Percentiles rank a stretch among this genome's conserved stretches.
These are phyloP conservation scores for Hapalemur alaotrensis DNA, from an alignment of 2,797 vertebrate species.

Conservation along the genomic window DNA sequence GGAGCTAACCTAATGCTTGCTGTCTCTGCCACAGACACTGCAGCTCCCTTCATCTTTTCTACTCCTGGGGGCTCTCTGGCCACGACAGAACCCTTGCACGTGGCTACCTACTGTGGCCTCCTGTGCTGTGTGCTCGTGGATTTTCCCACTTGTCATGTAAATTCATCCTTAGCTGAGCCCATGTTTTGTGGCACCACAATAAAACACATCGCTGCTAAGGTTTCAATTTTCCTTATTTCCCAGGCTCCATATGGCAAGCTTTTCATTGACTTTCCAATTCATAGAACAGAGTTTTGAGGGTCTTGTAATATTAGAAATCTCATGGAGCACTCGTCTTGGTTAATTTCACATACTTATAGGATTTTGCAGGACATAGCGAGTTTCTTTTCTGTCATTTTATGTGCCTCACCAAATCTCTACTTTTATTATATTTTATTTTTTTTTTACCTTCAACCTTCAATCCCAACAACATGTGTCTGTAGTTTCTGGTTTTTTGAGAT, in stretches of 20 bases:
- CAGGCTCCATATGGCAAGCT: not conserved
- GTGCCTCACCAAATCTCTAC: not conserved
- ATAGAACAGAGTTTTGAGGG: not conserved
- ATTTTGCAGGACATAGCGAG: not conserved
- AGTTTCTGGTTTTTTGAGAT: not conserved
- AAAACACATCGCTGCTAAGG: not conserved
- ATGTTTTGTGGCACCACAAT: not conserved
- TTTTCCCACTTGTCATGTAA: not conserved
- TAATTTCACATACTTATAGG: not conserved
- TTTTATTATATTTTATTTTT: not conserved
- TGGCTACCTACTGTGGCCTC: not conserved
- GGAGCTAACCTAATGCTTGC: not conserved
- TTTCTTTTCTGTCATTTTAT: not conserved
- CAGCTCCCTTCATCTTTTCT: not conserved
- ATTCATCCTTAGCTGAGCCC: not conserved
- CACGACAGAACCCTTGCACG: not conserved
- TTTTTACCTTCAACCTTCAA: not conserved
- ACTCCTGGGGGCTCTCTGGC: too few relatives aligned
- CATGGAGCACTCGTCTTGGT: not conserved
- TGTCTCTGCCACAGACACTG: not conserved
- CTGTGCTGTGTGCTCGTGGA: accelerated
- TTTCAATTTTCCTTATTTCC: not conserved
- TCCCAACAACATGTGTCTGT: not conserved
- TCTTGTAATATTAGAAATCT: not conserved
- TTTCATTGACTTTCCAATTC: not conserved